Base-by-base conservation (phyloP, 2,888 invertebrate genomes). In the Erpobdella octoculata region DNA sequence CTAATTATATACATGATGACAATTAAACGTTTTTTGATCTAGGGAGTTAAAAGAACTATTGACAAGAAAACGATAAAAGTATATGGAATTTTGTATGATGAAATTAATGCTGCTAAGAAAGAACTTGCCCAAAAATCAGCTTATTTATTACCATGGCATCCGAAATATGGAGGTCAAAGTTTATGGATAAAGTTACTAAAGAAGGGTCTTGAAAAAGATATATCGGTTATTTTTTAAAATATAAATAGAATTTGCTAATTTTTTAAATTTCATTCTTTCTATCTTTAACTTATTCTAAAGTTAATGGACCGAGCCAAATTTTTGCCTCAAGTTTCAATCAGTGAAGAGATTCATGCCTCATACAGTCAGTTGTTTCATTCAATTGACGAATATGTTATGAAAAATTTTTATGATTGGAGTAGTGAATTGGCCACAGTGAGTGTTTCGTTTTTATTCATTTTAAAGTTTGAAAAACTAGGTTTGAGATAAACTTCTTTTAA, bases 291-390 rank as follows among this genome's bases (percentile, higher is more conserved):
- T 3, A 69, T 31, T 69, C 12, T 5, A 31, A 72, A 89, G 87
- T 84, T 87, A 70, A 86, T 93, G 81, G 88, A 88, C 38, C 86
- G 88, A 64, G 89, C 91, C 0, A 87, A 88, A 53, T 93, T 92
- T 90, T 83, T 93, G 84, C 88, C 90, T 35, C 85, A 87, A 5
- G 90, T 90, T 79, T 88, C 89, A 70, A 88, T 88, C 78, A 88
- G 89, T 0, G 87, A 89, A 67, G 89, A 89, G 73, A 88, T 90
- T 37, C 87, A 88, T 74, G 85, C 86, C 75, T 89, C 89, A 79
- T 89, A 88, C 73, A 87, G 89, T 72, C 79, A 80, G 35, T 76
- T 84, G 25, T 79, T 80, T 64, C 77, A 78, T 69, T 82, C 82
- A 8, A 76, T 84, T 70, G 82, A 81, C 68, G 84, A 84, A 62